A percentile compares a stretch with the other conserved stretches of the same genome.
phyloP scores from a whole-genome alignment of 2,888 invertebrate species.

The Smittia aterrima region DNA sequence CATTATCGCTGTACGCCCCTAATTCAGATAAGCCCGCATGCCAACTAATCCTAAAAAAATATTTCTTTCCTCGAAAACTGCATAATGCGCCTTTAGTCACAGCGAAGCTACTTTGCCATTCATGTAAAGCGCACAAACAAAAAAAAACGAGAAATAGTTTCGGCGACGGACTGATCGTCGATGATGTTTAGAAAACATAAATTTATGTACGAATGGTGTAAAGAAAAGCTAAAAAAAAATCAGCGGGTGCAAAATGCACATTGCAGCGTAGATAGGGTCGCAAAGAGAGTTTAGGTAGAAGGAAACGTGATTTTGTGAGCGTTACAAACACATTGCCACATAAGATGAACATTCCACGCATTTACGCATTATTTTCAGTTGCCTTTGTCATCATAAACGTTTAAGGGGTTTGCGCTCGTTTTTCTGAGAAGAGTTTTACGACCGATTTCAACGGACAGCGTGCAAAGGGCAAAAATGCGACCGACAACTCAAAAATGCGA shows the following conservation, averaged over 20 bases:
- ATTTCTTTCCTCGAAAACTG: not conserved
- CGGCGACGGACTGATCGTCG: not conserved
- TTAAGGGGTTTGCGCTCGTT: conserved; percentile 19
- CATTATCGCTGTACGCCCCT: no score
- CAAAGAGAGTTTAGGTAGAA: conserved; percentile 35
- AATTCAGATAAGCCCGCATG: no score
- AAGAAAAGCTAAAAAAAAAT: conserved; percentile 21
- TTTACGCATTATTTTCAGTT: conserved; percentile 15
- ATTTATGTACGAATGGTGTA: conserved; percentile 17
- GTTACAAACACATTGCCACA: not conserved
- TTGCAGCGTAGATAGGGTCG: conserved; percentile 19
- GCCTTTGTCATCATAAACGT: conserved; percentile 7
- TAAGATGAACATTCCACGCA: conserved; percentile 29
- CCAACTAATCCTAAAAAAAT: conserved; percentile 1
- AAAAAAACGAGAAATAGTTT: no score
- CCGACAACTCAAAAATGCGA: not conserved
- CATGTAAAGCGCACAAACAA: conserved; percentile 9
- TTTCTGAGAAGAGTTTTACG: conserved; percentile 16
- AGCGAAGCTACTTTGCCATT: not conserved
- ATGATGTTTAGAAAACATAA: conserved; percentile 13
- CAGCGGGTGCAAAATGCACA: conserved; percentile 35
- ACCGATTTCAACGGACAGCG: conserved; percentile 22
- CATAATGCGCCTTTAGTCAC: conserved; percentile 25
- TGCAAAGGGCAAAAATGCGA: conserved; percentile 8
- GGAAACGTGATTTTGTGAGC: not conserved